Conservation (phyloP, 1,140 invertebrate genomes). For the Drosophila athabasca region DNA sequence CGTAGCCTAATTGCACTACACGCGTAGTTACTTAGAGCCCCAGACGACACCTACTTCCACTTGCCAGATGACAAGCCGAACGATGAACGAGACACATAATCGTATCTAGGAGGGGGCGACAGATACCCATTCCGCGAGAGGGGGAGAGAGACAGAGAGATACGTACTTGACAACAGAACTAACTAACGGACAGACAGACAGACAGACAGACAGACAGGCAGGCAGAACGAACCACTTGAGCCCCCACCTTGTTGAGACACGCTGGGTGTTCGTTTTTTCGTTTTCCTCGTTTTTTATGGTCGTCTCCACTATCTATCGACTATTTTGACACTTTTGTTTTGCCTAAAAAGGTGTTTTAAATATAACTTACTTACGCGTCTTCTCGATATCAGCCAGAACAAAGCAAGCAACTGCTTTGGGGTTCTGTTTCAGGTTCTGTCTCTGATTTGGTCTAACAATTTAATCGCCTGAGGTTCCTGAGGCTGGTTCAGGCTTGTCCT, state of each 20-base stretch:
- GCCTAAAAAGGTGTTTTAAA: conserved; percentile 77
- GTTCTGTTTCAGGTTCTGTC: not conserved
- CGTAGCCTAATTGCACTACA: conserved; percentile 73
- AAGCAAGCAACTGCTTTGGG: conserved; percentile 18
- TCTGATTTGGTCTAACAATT: conserved; percentile 61
- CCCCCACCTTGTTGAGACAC: conserved; percentile 26
- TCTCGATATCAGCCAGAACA: conserved; percentile 18
- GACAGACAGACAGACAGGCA: conserved; percentile 6
- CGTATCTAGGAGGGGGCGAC: not conserved
- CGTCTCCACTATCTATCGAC: conserved; percentile 43
- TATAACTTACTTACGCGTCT: conserved; percentile 63
- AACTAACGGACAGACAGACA: not conserved
- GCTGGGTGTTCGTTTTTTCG: conserved; percentile 74
- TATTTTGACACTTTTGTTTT: conserved; percentile 80
- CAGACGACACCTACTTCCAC: conserved; percentile 32
- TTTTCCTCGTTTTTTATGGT: conserved; percentile 41
- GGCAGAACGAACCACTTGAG: conserved; percentile 15
- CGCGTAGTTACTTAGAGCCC: conserved; percentile 66
- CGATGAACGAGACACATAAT: not conserved
- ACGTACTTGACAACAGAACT: conserved; percentile 27
- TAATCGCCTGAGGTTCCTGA: conserved; percentile 48
- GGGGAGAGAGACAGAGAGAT: not conserved
- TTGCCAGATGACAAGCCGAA: conserved; percentile 10
- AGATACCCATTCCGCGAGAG: not conserved
- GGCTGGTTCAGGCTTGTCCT: conserved; percentile 36